phyloP scores from a whole-genome alignment of 2,797 vertebrate genomes.

The Crocodylus rhombifer region DNA sequence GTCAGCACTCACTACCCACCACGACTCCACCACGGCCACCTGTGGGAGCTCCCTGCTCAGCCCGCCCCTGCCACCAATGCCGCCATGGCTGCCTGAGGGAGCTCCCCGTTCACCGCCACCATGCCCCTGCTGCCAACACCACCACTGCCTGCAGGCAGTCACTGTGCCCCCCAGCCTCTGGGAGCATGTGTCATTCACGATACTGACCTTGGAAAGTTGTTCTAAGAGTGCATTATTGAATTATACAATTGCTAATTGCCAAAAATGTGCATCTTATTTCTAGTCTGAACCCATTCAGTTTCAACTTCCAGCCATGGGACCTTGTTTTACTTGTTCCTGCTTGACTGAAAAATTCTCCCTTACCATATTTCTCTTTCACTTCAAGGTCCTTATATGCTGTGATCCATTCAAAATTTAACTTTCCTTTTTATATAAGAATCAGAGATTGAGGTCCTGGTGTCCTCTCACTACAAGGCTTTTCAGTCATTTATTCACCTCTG shows the following conservation, averaged over 20 bases:
- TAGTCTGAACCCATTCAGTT: background rate
- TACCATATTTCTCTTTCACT: background rate
- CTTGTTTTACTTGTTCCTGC: background rate
- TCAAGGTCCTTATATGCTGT: background rate
- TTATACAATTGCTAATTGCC: background rate
- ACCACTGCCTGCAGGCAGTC: too few species aligned
- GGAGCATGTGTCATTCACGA: too few species aligned
- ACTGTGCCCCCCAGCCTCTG: too few species aligned
- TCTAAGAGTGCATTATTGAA: background rate
- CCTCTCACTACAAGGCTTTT: background rate
- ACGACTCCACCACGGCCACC: too few species aligned
- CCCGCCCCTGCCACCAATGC: too few species aligned
- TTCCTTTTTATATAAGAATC: background rate
- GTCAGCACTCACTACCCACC: too few species aligned
- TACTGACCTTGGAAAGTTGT: too few species aligned
- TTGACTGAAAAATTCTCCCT: background rate
- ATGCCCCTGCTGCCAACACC: too few species aligned
- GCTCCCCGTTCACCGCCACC: too few species aligned
- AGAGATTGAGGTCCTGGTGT: background rate
- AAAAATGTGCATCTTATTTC: background rate
- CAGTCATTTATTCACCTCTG: background rate
- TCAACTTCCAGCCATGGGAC: background rate
- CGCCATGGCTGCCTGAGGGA: too few species aligned
- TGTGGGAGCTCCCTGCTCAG: too few species aligned
- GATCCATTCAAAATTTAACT: background rate